Conservation (phyloP, 2,797 vertebrate genomes). For the Sebastiscus tertius region DNA sequence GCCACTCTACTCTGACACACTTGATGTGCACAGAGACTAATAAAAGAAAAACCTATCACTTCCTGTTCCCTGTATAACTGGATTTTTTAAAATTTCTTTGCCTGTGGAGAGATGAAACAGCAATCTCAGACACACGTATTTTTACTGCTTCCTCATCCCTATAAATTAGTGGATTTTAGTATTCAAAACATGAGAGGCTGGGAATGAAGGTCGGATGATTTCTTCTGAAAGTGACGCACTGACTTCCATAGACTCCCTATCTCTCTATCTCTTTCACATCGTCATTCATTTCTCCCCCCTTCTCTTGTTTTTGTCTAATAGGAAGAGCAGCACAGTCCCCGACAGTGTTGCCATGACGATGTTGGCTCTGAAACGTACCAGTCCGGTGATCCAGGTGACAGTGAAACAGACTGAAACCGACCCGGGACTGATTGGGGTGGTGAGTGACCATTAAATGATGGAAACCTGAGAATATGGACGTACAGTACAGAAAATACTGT, state of each 20-base stretch:
- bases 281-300: not conserved
- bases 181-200: not conserved
- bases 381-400: slow-evolving; percentile 88
- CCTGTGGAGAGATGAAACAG: slow-evolving; percentile 11
- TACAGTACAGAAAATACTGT: not conserved
- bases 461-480: not conserved
- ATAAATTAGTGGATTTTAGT: not conserved
- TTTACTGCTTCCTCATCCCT: not conserved
- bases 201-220: not conserved
- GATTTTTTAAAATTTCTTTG: not conserved
- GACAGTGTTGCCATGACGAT: slow-evolving; percentile 83
- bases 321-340: slow-evolving; percentile 85
- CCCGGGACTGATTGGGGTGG: slow-evolving; percentile 84
- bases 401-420: slow-evolving; percentile 85
- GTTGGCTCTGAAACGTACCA: slow-evolving; percentile 78
- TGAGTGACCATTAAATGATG: slow-evolving; percentile 49
- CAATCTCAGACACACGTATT: not conserved
- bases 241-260: not conserved
- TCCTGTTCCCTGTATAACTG: not conserved
- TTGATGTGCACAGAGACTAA: slow-evolving; percentile 12
- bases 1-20: slow-evolving; percentile 14
- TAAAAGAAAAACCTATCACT: slow-evolving; percentile 21
- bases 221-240: slow-evolving; percentile 1
- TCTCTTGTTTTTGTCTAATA: slow-evolving; percentile 33
- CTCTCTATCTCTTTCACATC: not conserved